These are phyloP conservation scores for Malurus splendens DNA, from an alignment of 2,797 vertebrate species.

Conservation along the genomic window DNA sequence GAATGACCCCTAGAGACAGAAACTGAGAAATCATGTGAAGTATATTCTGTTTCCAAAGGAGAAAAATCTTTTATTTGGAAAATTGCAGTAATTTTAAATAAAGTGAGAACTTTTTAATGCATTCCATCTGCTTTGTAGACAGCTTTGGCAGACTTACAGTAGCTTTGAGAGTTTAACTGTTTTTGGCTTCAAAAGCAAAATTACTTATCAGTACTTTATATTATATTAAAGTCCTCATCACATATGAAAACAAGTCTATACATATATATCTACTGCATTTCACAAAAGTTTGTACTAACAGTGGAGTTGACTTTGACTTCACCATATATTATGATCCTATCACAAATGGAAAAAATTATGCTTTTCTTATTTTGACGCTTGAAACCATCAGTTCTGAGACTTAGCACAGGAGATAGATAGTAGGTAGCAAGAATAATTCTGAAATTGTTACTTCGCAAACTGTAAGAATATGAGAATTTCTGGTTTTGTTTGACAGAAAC, in stretches of 20 bases:
- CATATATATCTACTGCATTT: constrained; percentile 16
- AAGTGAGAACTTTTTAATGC: constrained; percentile 60
- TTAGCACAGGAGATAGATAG: neutral
- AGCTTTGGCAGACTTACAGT: constrained; percentile 45
- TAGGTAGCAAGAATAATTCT: neutral
- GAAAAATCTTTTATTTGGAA: constrained; percentile 64
- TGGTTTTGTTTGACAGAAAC: neutral
- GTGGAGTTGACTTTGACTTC: neutral
- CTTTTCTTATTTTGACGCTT: constrained; percentile 6
- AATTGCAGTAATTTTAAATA: constrained; percentile 57
- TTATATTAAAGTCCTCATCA: neutral
- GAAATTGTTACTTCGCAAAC: neutral
- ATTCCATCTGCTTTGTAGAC: constrained; percentile 60
- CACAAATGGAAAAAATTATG: constrained; percentile 1
- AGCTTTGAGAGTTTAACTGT: constrained; percentile 29
- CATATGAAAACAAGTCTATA: neutral
- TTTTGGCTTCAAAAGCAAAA: constrained; percentile 33
- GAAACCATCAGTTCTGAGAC: neutral
- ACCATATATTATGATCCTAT: neutral
- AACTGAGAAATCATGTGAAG: constrained; percentile 48
- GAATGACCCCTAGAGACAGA: constrained; percentile 21
- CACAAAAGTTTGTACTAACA: neutral
- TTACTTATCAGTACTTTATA: constrained; percentile 31
- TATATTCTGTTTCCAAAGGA: constrained; percentile 31
- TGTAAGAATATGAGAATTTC: neutral